Percentiles rank a stretch among this genome's conserved stretches.
Evolutionary conservation across 2,113 vertebrate species (phyloP).

Genomic region (Mugil cephalus): DNA sequence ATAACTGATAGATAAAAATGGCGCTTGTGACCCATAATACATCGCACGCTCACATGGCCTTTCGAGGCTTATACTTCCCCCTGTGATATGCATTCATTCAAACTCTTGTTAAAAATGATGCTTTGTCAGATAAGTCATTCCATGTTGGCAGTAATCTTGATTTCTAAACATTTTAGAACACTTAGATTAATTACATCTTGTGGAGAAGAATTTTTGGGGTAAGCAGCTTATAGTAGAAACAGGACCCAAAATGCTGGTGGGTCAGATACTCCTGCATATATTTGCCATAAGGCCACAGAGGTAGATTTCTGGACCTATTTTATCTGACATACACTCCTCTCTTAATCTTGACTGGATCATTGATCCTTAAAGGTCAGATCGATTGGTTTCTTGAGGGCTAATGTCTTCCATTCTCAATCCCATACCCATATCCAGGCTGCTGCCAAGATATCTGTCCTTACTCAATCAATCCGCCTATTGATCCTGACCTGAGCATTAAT

Average conservation of each 20-base stretch:
- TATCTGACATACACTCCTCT: constrained; percentile 47
- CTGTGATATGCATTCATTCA: constrained; percentile 6
- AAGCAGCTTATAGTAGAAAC: constrained; percentile 6
- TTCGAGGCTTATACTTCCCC: constrained; percentile 5
- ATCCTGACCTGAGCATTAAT: constrained; percentile 51
- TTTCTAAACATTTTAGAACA: constrained; percentile 5
- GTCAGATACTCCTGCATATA: constrained; percentile 17
- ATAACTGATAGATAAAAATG: too few relatives aligned
- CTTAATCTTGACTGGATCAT: constrained; percentile 62
- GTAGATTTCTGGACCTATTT: constrained; percentile 45
- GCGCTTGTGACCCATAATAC: too few relatives aligned
- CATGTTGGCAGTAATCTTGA: background rate
- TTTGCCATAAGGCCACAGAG: constrained; percentile 21
- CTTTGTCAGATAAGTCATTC: constrained; percentile 5
- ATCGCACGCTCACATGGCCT: too few relatives aligned
- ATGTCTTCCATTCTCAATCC: constrained; percentile 52
- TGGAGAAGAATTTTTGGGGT: background rate
- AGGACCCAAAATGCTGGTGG: background rate
- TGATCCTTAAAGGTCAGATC: constrained; percentile 68
- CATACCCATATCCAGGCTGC: constrained; percentile 30
- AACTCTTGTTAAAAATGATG: constrained; percentile 5
- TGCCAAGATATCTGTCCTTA: constrained; percentile 57
- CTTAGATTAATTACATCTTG: constrained; percentile 1
- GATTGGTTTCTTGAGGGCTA: constrained; percentile 62
- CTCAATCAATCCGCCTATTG: constrained; percentile 73